phyloP scores from a whole-genome alignment of 35 echinoderm and acorn worm genomes.

The Patiria miniata region DNA sequence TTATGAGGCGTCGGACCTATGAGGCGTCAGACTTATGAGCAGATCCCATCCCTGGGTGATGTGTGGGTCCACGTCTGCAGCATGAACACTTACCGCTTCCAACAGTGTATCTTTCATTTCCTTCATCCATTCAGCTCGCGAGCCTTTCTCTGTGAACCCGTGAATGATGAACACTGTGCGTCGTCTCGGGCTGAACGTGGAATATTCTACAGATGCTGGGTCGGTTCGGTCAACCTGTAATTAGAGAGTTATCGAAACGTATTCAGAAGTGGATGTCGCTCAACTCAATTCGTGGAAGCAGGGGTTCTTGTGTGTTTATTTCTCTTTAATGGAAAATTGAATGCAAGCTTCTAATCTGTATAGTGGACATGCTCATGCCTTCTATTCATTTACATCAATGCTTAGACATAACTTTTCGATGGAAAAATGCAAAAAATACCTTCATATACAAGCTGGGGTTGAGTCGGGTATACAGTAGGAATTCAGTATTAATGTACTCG shows the following conservation, averaged over 20 bases:
- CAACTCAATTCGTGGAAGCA: too few species aligned
- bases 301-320: too few species aligned
- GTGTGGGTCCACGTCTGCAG: too few species aligned
- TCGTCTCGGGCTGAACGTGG: neutral
- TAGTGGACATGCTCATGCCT: too few species aligned
- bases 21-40: too few species aligned
- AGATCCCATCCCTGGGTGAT: too few species aligned
- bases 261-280: too few species aligned
- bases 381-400: too few species aligned
- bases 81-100: neutral
- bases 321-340: too few species aligned
- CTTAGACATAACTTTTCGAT: too few species aligned
- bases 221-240: neutral
- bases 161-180: neutral
- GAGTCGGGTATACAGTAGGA: constrained; percentile 60
- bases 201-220: neutral
- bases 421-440: neutral
- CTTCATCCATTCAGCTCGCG: neutral
- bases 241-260: neutral
- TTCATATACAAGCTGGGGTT: constrained; percentile 35
- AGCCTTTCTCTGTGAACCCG: neutral
- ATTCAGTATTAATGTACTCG: constrained; percentile 55
- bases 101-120: neutral
- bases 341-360: too few species aligned
- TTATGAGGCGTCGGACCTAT: too few species aligned